Conservation (phyloP, 92 coral and sea anemone genomes). For the Zoanthus sociatus region DNA sequence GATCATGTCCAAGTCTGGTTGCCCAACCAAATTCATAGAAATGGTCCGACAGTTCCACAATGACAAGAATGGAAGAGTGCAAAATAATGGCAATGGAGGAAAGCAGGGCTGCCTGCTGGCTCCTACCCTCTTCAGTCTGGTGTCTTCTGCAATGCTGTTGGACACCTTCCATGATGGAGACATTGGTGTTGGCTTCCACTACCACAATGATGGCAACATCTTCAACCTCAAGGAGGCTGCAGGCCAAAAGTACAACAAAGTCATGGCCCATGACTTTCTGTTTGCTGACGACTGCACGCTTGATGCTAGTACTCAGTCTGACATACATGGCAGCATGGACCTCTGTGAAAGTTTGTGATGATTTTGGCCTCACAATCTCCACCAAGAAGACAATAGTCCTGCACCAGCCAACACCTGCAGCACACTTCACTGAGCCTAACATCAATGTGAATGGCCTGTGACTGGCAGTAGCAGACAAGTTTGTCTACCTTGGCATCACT, state of each 20-base stretch:
- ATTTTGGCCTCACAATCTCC: constrained; percentile 15
- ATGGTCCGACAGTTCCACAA: not conserved
- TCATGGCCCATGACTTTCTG: not conserved
- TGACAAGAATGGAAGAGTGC: not conserved
- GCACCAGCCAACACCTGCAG: constrained; percentile 41
- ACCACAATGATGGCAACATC: not conserved
- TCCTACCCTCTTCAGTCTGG: too few species aligned
- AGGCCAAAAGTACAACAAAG: constrained; percentile 28
- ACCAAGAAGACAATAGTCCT: constrained; percentile 36
- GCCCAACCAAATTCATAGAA: not conserved
- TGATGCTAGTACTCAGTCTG: too few species aligned
- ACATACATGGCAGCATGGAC: too few species aligned
- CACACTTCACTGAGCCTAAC: constrained; percentile 29
- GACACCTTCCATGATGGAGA: not conserved
- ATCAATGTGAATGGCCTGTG: constrained; percentile 35
- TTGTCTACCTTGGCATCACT: too few species aligned
- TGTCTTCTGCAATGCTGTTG: not conserved
- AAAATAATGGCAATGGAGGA: not conserved
- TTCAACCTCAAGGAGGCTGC: constrained; percentile 33
- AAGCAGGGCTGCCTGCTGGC: not conserved
- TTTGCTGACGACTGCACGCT: too few species aligned
- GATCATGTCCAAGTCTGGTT: constrained; percentile 9
- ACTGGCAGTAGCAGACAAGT: not conserved
- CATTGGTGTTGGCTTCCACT: too few species aligned
- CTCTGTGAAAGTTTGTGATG: not conserved